phyloP scores from a whole-genome alignment of 2,113 vertebrate genomes.

The Pimephales promelas region DNA sequence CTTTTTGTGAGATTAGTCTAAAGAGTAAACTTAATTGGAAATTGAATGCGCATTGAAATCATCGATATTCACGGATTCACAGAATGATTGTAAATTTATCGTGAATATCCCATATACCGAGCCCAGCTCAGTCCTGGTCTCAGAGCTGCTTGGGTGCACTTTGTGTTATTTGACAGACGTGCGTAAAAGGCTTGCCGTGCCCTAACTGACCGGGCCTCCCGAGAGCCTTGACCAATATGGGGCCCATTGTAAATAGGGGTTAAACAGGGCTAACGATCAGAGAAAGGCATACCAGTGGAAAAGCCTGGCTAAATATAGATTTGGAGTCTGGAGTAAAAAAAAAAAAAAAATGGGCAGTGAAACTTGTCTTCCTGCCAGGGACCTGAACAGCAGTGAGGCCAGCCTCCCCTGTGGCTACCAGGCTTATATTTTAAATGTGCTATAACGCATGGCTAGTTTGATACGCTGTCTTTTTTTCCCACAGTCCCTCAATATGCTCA shows the following conservation, averaged over 20 bases:
- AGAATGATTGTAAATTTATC: not conserved
- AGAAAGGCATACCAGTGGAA: constrained; percentile 72
- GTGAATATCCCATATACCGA: not conserved
- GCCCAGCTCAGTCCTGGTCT: not conserved
- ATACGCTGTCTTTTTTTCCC: constrained; percentile 44
- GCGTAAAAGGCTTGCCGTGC: constrained; percentile 50
- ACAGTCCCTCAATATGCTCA: constrained; percentile 49
- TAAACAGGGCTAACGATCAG: constrained; percentile 79
- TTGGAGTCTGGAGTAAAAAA: constrained; percentile 66
- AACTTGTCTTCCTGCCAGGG: constrained; percentile 63
- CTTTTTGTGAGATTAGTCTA: not conserved
- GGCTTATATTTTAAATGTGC: constrained; percentile 63
- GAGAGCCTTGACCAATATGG: constrained; percentile 62
- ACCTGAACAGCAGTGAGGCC: constrained; percentile 56
- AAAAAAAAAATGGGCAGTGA: constrained; percentile 58
- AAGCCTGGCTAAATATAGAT: constrained; percentile 79
- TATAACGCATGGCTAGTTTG: constrained; percentile 55
- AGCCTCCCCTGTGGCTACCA: constrained; percentile 50
- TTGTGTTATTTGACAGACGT: constrained; percentile 34
- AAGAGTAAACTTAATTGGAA: not conserved
- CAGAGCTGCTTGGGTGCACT: not conserved
- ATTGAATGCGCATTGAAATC: not conserved
- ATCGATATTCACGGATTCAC: not conserved
- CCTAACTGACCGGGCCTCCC: constrained; percentile 55
- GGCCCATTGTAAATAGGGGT: constrained; percentile 69